Conservation (phyloP, 35 echinoderm and acorn worm genomes). For the Heliocidaris tuberculata region DNA sequence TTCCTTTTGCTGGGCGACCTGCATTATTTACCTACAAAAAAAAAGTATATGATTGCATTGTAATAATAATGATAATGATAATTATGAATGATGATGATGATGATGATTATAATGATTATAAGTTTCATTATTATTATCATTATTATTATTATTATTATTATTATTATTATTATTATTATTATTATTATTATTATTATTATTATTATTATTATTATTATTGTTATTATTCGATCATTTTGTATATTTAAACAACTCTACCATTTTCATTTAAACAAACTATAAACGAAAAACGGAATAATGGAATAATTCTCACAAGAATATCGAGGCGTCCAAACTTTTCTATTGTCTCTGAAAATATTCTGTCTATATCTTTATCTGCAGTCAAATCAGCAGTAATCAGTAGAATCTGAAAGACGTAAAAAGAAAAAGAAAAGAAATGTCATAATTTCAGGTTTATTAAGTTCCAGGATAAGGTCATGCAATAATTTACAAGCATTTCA, state of each 20-base stretch:
- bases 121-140: too few species aligned
- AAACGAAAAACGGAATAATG: too few species aligned
- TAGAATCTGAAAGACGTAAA: background rate
- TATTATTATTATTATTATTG: too few species aligned
- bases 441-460: too few species aligned
- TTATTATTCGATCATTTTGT: too few species aligned
- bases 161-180: background rate
- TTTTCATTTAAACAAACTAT: too few species aligned
- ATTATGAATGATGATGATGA: background rate
- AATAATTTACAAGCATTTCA: too few species aligned
- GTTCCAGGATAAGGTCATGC: too few species aligned
- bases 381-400: background rate
- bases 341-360: background rate
- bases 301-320: background rate
- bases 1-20: background rate
- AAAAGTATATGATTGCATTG: background rate
- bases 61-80: background rate
- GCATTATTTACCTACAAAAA: constrained; percentile 20
- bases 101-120: background rate
- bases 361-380: background rate
- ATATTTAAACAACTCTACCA: too few species aligned
- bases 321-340: constrained; percentile 26
- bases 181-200: background rate
- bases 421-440: background rate
- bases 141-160: background rate